A percentile compares a stretch with the other conserved stretches of the same genome.
These are phyloP conservation scores for Hycleus cichorii DNA, from an alignment of 1,140 invertebrate genomes.

Conservation along the genomic window DNA sequence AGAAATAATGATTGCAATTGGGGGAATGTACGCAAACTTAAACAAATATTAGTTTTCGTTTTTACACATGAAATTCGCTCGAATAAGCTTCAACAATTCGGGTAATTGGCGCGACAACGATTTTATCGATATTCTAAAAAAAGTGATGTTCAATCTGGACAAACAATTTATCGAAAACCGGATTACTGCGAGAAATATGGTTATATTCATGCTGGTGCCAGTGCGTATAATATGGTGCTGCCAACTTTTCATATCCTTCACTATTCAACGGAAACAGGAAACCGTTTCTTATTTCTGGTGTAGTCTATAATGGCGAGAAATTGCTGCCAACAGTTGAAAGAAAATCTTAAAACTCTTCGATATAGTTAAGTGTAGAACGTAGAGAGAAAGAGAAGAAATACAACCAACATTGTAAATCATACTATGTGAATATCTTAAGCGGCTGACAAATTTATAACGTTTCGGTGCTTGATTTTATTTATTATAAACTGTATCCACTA, in stretches of 20 bases:
- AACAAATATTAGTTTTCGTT: too few relatives aligned
- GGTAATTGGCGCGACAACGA: too few relatives aligned
- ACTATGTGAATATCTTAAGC: constrained; percentile 15
- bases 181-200: constrained; percentile 20
- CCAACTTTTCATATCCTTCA: constrained; percentile 10
- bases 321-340: constrained; percentile 14
- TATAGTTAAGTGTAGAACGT: neutral
- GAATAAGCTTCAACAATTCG: too few relatives aligned
- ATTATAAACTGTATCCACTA: constrained; percentile 9
- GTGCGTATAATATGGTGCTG: constrained; percentile 14
- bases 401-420: constrained; percentile 7
- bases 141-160: constrained; percentile 10
- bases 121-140: too few relatives aligned
- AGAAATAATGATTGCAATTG: too few relatives aligned
- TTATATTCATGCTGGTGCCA: constrained; percentile 20
- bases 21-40: too few relatives aligned
- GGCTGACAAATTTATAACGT: constrained; percentile 18
- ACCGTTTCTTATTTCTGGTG: constrained; percentile 17
- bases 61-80: too few relatives aligned
- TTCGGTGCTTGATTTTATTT: constrained; percentile 18
- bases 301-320: constrained; percentile 17
- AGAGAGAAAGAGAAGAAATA: neutral
- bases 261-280: constrained; percentile 14
- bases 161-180: constrained; percentile 14
- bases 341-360: neutral